Base-by-base conservation (phyloP, 2,113 vertebrate genomes). In the Syrrhaptes paradoxus region DNA sequence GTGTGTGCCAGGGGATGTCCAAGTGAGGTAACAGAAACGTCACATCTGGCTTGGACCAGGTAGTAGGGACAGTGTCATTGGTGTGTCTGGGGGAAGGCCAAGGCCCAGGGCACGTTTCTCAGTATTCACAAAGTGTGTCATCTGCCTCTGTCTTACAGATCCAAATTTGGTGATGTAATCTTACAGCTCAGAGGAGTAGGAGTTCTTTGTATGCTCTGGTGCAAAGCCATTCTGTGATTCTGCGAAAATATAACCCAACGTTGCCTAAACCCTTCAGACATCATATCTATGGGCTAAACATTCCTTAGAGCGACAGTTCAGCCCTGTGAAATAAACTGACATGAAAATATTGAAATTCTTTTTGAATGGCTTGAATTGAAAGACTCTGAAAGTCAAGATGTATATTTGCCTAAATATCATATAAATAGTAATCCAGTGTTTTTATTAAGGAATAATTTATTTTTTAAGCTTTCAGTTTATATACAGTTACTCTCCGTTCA, bases 1-100 rank as follows among this genome's bases (percentile, higher is more conserved):
- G 3, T 17, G 16, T 0, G 0, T 4, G 9, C 45, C 24, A 31
- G 11, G 3, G 10, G 10, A 20, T 51, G 22, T 16, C 15, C 34
- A 12, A 21, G 10, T 72, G 22, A 70, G 13, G 14, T 51, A 62
- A 31, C 24, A 75, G 13, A 36, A 62, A 25, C 0, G 8, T 16
- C 0, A 1, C 17, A 63, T 15, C 7, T 48, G 24, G 20, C 38
- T 72, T 24, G 9, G 22, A 2, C 24, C 31, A 62, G 38, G 22
- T 9, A 21, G 8, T 15, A 11, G 13, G 17, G 7, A 61, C 7
- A 26, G 16, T 24, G 48, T 18, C 9, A 7, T 14, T 58, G 4
- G 7, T 70, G 26, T 55, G 34, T 3, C 31, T 76, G 31, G 7
- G 15, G 15, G 17, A 83, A 4, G 4, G 13, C 32, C 19, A 55